Evolutionary conservation across 2,888 invertebrate genomes (phyloP), one percentile per base, ranked within the genome.

Genomic region (Drosophila algonquin): DNA sequence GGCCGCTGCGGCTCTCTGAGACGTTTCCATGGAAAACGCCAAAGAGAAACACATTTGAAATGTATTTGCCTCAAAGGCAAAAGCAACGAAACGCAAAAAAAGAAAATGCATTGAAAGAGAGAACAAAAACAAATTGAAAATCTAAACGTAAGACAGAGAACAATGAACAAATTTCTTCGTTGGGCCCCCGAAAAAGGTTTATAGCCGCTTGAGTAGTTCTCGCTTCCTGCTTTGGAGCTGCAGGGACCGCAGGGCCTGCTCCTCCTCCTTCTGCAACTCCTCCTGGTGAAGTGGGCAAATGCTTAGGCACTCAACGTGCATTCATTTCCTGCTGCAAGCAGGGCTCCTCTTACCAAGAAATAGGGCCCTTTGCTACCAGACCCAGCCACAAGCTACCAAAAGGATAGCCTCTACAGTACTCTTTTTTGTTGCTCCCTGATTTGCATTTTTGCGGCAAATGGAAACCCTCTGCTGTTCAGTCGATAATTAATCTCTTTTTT

Each of bases 181-280:
- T 58, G 27, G 63, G 58, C 57, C 60, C 14, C 50, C 55, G 21
- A 59, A 61, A 74, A 76, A 72, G 78, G 78, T 74, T 74, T 72
- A 64, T 73, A 78, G 68, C 70, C 79, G 78, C 76, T 78, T 55
- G 64, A 78, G 74, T 73, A 61, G 77, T 67, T 69, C 63, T 32
- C 27, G 61, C 60, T 59, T 64, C 69, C 74, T 59, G 48, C 64
- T 72, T 53, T 21, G 58, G 40, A 40, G 14, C 14, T 14, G 40
- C 40, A 40, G 40, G 2, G 14, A 7, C 14, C 7, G 40, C 40
- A 40, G 40, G 2, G 14, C 18, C 32, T 30, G 16, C 18, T 46
- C 18, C 18, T 35, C 18, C 18, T 27, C 16, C 27, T 27, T 6
- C 30, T 27, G 16, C 27, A 27, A 6, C 18, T 46, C 30, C 18